Evolutionary conservation across 2,113 vertebrate species (phyloP).

Genomic region (Uropsilus gracilis): DNA sequence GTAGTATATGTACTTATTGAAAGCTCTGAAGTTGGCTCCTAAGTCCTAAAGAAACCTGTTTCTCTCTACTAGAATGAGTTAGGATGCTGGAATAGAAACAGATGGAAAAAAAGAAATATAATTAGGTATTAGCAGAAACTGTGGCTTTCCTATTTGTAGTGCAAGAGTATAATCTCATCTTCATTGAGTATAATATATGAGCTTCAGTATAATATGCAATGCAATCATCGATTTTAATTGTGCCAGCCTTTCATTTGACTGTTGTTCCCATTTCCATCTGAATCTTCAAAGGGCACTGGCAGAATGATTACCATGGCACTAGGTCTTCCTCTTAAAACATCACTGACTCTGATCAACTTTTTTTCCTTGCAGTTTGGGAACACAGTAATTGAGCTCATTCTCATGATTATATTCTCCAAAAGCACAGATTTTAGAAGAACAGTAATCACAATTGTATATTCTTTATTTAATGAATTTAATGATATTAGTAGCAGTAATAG

Average conservation of each 20-base stretch:
- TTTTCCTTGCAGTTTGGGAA: constrained; percentile 29
- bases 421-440: background rate
- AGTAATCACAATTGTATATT: background rate
- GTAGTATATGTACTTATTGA: background rate
- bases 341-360: constrained; percentile 12
- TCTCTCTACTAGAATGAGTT: constrained; percentile 35
- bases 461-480: background rate
- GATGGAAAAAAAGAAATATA: constrained; percentile 32
- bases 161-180: constrained; percentile 45
- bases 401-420: constrained; percentile 2
- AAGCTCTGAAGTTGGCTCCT: background rate
- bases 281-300: constrained; percentile 17
- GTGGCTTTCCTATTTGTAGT: constrained; percentile 54
- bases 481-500: background rate
- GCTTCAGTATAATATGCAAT: constrained; percentile 52
- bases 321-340: background rate
- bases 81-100: constrained; percentile 39
- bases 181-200: constrained; percentile 45
- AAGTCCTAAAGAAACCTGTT: background rate
- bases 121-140: constrained; percentile 55
- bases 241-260: constrained; percentile 41
- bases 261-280: background rate
- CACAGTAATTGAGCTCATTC: background rate
- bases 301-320: background rate
- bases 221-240: constrained; percentile 71